phyloP scores from a whole-genome alignment of 2,113 vertebrate species.

The Candoia aspera region DNA sequence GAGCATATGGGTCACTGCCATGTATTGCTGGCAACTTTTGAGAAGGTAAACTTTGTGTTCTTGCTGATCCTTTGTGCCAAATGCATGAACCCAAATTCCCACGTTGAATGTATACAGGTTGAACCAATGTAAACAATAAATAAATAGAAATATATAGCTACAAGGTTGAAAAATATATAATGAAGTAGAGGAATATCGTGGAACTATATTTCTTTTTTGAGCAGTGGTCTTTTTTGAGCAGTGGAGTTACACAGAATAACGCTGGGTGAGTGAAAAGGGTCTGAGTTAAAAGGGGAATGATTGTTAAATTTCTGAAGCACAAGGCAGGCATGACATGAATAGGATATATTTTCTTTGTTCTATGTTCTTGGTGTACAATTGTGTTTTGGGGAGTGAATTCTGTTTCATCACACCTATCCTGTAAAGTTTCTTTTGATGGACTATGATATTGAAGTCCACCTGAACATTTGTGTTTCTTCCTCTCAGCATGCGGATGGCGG shows the following conservation, averaged over 20 bases:
- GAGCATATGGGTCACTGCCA: constrained; percentile 94
- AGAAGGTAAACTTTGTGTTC: constrained; percentile 81
- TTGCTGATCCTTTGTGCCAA: neutral
- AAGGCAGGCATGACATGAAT: neutral
- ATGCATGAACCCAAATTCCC: neutral
- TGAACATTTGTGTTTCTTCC: constrained; percentile 6
- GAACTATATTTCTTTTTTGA: constrained; percentile 2
- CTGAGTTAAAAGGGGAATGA: neutral
- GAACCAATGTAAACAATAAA: neutral
- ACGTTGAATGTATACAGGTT: neutral
- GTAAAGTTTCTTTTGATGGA: neutral
- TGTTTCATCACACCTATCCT: neutral
- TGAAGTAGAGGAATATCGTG: neutral
- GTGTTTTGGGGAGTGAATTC: neutral
- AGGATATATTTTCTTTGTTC: neutral
- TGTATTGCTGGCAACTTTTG: constrained; percentile 93
- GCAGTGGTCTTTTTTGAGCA: neutral
- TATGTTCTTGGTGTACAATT: neutral
- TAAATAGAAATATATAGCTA: neutral
- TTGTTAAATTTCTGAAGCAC: neutral
- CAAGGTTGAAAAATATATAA: neutral
- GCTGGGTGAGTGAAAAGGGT: neutral
- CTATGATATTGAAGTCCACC: neutral
- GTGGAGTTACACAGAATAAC: neutral
- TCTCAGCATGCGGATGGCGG: constrained; percentile 91